phyloP scores from a whole-genome alignment of 1,140 invertebrate species.

The Rhynchophorus ferrugineus region DNA sequence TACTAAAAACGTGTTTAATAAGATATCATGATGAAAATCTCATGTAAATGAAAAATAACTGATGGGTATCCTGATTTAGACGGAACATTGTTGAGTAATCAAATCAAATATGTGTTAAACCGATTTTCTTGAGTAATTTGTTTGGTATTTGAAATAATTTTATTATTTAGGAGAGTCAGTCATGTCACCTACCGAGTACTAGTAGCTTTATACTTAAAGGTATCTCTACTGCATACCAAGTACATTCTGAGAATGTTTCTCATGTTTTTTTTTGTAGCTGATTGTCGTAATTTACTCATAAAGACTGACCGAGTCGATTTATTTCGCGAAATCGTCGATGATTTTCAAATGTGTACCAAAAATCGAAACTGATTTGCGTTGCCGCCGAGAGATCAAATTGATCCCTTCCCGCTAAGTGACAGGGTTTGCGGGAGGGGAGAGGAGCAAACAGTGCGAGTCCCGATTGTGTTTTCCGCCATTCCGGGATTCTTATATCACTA shows the following conservation, averaged over 20 bases:
- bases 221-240: slow-evolving; percentile 9
- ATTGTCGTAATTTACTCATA: slow-evolving; percentile 12
- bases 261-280: slow-evolving; percentile 9
- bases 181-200: slow-evolving; percentile 1
- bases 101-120: no score
- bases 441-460: slow-evolving; percentile 1
- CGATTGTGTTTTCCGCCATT: no score
- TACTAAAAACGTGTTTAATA: no score
- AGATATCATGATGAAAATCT: no score
- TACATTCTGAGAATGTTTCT: slow-evolving; percentile 8
- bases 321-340: background rate
- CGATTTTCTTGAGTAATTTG: no score
- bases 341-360: background rate
- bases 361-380: no score
- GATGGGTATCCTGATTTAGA: no score
- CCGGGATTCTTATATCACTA: slow-evolving; percentile 14
- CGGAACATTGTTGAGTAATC: no score
- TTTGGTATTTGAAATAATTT: no score
- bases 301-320: background rate
- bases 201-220: slow-evolving; percentile 3
- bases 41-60: no score
- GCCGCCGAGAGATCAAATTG: background rate
- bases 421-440: background rate
- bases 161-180: background rate
- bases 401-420: background rate